Evolutionary conservation across 2,888 invertebrate species (phyloP).

Genomic region (Lottia scabra): DNA sequence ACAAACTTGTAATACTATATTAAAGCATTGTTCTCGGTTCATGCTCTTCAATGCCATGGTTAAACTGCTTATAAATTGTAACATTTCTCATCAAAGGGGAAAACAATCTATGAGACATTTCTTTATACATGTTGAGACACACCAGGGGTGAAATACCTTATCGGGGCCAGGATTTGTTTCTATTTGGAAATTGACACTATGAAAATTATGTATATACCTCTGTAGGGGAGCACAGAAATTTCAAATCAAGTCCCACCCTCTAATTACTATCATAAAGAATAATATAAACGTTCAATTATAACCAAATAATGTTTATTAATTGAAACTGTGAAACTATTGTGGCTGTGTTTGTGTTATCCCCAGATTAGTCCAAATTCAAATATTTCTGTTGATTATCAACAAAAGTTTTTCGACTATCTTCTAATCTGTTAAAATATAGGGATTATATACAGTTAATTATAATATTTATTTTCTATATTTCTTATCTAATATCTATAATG

Average conservation of each 20-base stretch:
- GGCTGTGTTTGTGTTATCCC: too few species aligned
- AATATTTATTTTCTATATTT: too few species aligned
- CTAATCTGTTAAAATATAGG: too few species aligned
- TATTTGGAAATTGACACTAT: neutral
- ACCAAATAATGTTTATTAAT: too few species aligned
- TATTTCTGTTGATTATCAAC: too few species aligned
- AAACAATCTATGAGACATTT: slow-evolving; percentile 1
- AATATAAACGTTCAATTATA: neutral
- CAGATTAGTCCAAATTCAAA: too few species aligned
- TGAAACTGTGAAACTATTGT: too few species aligned
- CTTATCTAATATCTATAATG: too few species aligned
- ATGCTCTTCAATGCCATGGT: slow-evolving; percentile 11
- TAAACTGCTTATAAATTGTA: slow-evolving; percentile 17
- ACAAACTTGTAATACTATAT: slow-evolving; percentile 17
- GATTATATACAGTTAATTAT: too few species aligned
- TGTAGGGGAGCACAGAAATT: neutral
- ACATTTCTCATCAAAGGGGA: slow-evolving; percentile 11
- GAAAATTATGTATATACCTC: neutral
- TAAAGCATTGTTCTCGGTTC: slow-evolving; percentile 18
- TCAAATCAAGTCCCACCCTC: neutral
- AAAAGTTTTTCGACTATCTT: too few species aligned
- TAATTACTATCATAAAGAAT: neutral
- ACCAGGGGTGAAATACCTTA: neutral
- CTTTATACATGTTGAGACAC: neutral
- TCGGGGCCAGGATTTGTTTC: neutral